phyloP scores from a whole-genome alignment of 2,113 vertebrate genomes.

The Eretmochelys imbricata region DNA sequence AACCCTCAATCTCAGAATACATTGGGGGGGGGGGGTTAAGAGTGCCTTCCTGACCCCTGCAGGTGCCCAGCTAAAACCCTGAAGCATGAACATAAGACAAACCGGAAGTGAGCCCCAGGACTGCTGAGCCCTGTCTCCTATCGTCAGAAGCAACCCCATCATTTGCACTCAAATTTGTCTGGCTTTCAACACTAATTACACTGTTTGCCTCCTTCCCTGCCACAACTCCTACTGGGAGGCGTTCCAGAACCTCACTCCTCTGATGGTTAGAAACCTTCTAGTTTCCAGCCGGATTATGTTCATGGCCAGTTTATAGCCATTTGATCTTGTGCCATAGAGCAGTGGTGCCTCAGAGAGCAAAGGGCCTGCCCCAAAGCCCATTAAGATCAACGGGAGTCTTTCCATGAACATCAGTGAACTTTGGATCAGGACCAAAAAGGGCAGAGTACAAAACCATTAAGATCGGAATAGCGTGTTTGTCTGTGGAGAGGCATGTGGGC shows the following conservation, averaged over 20 bases:
- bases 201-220: not conserved
- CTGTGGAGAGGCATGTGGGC: not conserved
- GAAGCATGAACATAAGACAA: no score
- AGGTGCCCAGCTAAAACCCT: no score
- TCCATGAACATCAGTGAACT: not conserved
- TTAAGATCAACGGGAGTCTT: not conserved
- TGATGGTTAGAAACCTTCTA: not conserved
- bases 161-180: not conserved
- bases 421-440: not conserved
- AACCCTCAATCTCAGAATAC: no score
- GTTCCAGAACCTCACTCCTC: not conserved
- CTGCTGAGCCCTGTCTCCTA: not conserved
- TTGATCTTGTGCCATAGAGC: not conserved
- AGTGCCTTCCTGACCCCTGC: no score
- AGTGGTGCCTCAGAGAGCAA: not conserved
- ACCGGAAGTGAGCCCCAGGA: no score
- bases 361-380: not conserved
- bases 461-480: not conserved
- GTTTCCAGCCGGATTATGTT: not conserved
- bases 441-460: not conserved
- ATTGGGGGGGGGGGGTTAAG: accelerated
- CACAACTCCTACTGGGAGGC: not conserved
- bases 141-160: not conserved
- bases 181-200: not conserved
- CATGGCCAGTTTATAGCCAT: not conserved